Percentiles rank a stretch among this genome's conserved stretches.
Conservation (phyloP, 92 coral and sea anemone genomes). For the Actinernus sp. region DNA sequence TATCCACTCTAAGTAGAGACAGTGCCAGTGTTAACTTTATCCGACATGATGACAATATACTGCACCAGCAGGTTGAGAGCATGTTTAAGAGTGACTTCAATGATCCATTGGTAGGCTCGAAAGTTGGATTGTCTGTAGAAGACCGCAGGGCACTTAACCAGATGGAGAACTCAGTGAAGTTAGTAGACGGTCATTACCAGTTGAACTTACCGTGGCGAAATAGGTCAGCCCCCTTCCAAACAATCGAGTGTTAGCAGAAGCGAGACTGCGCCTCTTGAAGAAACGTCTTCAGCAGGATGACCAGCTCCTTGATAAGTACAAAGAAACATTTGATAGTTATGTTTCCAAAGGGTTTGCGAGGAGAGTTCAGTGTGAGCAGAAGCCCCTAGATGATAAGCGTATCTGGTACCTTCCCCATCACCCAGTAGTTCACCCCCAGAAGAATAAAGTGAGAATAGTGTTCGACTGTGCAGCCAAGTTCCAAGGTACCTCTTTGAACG, state of each 20-base stretch:
- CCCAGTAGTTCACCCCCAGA: too few relatives aligned
- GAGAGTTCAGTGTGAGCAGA: background rate
- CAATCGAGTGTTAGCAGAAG: background rate
- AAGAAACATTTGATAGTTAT: constrained; percentile 7
- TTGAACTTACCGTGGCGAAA: background rate
- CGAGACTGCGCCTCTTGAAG: background rate
- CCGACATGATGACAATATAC: too few relatives aligned
- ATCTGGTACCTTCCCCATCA: too few relatives aligned
- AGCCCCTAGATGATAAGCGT: too few relatives aligned
- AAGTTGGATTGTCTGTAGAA: background rate
- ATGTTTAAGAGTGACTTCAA: background rate
- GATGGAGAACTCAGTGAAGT: background rate
- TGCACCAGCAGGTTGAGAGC: constrained; percentile 5
- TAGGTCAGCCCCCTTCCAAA: background rate
- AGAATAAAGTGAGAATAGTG: too few relatives aligned
- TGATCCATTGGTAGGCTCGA: background rate
- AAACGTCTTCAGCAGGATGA: background rate
- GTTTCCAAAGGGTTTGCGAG: constrained; percentile 42
- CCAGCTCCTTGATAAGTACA: background rate
- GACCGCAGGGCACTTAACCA: background rate
- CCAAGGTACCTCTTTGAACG: too few relatives aligned
- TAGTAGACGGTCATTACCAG: constrained; percentile 5
- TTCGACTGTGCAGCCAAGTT: too few relatives aligned
- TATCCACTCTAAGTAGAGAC: too few relatives aligned
- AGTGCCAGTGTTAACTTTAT: constrained; percentile 2